Conservation (phyloP, 2,113 vertebrate species). For the Heteronetta atricapilla region DNA sequence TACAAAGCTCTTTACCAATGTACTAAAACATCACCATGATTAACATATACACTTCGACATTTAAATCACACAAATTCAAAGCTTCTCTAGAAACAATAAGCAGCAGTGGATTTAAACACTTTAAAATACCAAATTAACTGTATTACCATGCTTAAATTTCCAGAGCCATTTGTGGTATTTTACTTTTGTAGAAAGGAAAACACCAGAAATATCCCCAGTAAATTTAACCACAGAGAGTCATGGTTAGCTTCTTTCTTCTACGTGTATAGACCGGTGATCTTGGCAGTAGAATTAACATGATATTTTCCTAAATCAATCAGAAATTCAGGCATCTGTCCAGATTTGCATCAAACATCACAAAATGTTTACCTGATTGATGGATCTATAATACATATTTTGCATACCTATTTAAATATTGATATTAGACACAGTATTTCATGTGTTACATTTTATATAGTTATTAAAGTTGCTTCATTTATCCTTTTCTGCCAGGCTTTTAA, state of each 20-base stretch:
- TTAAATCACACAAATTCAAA: not conserved
- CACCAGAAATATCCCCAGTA: not conserved
- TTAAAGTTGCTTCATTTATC: not conserved
- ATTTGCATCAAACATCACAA: not conserved
- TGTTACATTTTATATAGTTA: not conserved
- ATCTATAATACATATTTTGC: not conserved
- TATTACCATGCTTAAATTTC: not conserved
- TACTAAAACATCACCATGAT: not conserved
- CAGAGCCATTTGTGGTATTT: not conserved
- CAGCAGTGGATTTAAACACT: not conserved
- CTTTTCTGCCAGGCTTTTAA: constrained; percentile 13
- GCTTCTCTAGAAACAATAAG: not conserved
- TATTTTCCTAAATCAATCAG: not conserved
- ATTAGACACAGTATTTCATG: not conserved
- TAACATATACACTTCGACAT: not conserved
- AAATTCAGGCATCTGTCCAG: not conserved
- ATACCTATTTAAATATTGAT: not conserved
- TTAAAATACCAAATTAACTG: not conserved
- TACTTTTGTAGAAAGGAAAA: not conserved
- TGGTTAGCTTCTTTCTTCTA: not conserved
- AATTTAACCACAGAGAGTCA: not conserved
- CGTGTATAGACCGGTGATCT: not conserved
- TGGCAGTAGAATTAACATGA: no score
- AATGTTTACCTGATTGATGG: not conserved
- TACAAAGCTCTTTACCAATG: not conserved